Percentiles rank a stretch among this genome's conserved stretches.
Conservation (phyloP, 2,888 invertebrate genomes). For the Gari tellinella region DNA sequence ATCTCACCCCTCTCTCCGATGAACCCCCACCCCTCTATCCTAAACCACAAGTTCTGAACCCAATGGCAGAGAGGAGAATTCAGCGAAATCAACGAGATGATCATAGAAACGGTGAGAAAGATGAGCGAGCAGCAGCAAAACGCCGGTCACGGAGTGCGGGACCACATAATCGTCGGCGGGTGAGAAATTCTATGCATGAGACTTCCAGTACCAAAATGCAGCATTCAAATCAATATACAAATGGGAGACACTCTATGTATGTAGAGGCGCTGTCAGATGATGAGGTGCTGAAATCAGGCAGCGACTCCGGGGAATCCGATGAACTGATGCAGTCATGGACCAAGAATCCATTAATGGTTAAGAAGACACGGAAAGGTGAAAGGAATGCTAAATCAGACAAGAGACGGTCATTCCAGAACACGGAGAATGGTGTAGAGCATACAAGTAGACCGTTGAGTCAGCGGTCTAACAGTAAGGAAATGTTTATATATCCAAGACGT, state of each 20-base stretch:
- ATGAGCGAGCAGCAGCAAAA: slow-evolving; percentile 52
- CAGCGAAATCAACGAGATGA: slow-evolving; percentile 40
- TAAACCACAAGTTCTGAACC: slow-evolving; percentile 39
- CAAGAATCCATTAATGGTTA: slow-evolving; percentile 75
- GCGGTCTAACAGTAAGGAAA: slow-evolving; percentile 53
- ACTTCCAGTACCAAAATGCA: slow-evolving; percentile 43
- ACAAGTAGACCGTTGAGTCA: slow-evolving; percentile 24
- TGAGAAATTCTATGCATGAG: slow-evolving; percentile 65
- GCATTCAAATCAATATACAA: slow-evolving; percentile 29
- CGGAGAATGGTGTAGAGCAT: slow-evolving; percentile 55
- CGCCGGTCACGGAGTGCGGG: slow-evolving; percentile 77
- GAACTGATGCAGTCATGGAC: slow-evolving; percentile 75
- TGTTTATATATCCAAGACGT: slow-evolving; percentile 53
- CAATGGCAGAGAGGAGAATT: slow-evolving; percentile 72
- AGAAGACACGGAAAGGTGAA: slow-evolving; percentile 61
- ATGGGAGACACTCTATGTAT: slow-evolving; percentile 65
- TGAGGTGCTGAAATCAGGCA: slow-evolving; percentile 59
- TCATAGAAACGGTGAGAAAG: not conserved
- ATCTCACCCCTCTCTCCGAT: slow-evolving; percentile 3
- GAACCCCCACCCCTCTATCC: slow-evolving; percentile 50
- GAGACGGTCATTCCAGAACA: slow-evolving; percentile 49
- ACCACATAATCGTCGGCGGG: slow-evolving; percentile 63
- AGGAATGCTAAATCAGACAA: slow-evolving; percentile 69
- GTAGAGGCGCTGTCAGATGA: slow-evolving; percentile 66
- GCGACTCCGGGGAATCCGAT: slow-evolving; percentile 71